Conservation (phyloP, 2,888 invertebrate genomes). For the Apantesis nais region DNA sequence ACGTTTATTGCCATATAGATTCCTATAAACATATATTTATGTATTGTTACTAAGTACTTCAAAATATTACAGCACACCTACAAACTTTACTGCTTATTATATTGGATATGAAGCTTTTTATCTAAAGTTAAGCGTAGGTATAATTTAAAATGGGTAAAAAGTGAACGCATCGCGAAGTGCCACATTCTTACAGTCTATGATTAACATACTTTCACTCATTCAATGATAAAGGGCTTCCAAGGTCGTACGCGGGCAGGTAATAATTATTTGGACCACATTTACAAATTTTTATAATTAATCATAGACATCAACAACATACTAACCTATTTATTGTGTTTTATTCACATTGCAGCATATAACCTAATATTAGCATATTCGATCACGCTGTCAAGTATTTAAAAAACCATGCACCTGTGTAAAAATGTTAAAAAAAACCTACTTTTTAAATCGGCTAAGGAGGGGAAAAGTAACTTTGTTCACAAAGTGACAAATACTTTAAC, state of each 20-base stretch:
- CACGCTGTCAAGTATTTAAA: neutral
- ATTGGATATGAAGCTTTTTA: neutral
- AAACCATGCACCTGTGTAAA: neutral
- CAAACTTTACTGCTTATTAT: neutral
- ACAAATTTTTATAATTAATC: constrained; percentile 23
- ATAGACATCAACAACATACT: constrained; percentile 39
- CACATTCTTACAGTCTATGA: constrained; percentile 46
- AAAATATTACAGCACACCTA: neutral
- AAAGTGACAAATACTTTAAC: neutral
- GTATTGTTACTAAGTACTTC: too few species aligned
- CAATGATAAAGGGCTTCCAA: constrained; percentile 72
- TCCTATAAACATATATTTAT: too few species aligned
- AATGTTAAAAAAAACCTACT: neutral
- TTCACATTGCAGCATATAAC: neutral
- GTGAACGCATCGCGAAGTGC: constrained; percentile 16
- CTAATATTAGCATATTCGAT: neutral
- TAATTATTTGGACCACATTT: constrained; percentile 54
- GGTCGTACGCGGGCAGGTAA: constrained; percentile 55
- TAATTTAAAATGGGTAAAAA: constrained; percentile 5
- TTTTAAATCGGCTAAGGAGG: neutral
- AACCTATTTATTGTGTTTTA: neutral
- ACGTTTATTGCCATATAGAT: too few species aligned
- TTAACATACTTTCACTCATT: constrained; percentile 75
- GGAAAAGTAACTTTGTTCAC: neutral
- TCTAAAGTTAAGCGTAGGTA: neutral